Base-by-base conservation (phyloP, 2,113 vertebrate species). In the Corvus moneduloides region DNA sequence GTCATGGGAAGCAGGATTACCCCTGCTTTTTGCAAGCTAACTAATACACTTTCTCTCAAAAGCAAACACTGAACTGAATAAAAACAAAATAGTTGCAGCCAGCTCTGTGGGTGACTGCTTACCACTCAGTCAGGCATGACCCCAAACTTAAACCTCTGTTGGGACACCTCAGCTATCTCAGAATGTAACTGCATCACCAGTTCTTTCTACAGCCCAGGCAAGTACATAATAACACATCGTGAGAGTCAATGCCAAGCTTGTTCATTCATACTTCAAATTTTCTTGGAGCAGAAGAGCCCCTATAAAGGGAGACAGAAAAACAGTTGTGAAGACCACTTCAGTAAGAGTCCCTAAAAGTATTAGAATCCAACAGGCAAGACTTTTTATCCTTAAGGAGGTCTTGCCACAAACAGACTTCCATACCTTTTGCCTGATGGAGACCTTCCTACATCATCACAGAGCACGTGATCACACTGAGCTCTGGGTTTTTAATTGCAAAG, bases 371-470 rank as follows among this genome's bases (percentile, higher is more conserved):
- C 44, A 84, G 48, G 19, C 27, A 59, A 41, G 54, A 33, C 32
- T 41, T 93, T 39, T 79, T 39, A 37, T 68, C 54, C 28, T 33
- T 35, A 18, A 58, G 24, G n/a, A 73, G 15, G 13, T 61, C 56
- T 24, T 33, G 6, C 14, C 32, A 37, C 0, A 0, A 73, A 8
- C 27, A 68, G 66, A n/a, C 19, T 46, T 11, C 22, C 9, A 3
- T 37, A 37, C 4, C 16, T 52, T 23, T 69, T 84, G 27, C 24
- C 26, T 59, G 56, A 48, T 48, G 33, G 44, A 87, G 48, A 59
- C 7, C 15, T 58, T 72, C 28, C 20, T 39, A 9, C 16, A 3
- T 27, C 1, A 2, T 46, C 69, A 26, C 7, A 8, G 24, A 27
- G 14, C 32, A 6, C 18, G 41, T 19, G 32, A 28, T 67, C 48